Percentiles rank a stretch among this genome's conserved stretches.
Conservation (phyloP, 2,113 vertebrate genomes). For the Antechinus flavipes region DNA sequence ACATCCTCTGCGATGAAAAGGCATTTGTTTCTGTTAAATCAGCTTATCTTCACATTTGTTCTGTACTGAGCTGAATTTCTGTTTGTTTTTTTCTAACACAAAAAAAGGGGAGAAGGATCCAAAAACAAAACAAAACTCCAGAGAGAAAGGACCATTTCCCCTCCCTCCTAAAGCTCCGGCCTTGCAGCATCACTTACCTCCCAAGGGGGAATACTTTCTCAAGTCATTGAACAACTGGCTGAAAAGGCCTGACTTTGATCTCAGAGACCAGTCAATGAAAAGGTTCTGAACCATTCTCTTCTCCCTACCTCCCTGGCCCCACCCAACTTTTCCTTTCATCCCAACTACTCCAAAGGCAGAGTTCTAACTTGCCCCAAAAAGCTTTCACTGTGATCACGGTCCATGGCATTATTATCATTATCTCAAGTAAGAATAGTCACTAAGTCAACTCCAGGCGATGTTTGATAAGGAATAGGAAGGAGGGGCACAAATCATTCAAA, state of each 20-base stretch:
- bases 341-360: slow-evolving; percentile 6
- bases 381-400: too few species aligned
- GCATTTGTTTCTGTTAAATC: background rate
- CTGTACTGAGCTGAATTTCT: background rate
- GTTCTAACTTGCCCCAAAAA: background rate
- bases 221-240: background rate
- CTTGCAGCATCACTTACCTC: background rate
- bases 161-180: background rate
- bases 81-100: background rate
- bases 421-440: background rate
- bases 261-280: background rate
- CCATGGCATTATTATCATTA: background rate
- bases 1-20: background rate
- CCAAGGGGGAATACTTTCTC: background rate
- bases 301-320: background rate
- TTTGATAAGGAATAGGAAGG: background rate
- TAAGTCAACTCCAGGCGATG: background rate
- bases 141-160: too few species aligned
- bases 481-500: too few species aligned
- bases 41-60: background rate
- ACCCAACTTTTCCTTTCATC: background rate
- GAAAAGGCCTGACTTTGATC: background rate
- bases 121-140: background rate
- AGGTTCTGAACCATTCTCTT: background rate
- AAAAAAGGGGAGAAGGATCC: background rate